Percentiles rank a stretch among this genome's conserved stretches.
phyloP scores from a whole-genome alignment of 2,113 vertebrate genomes.

The Peromyscus californicus region DNA sequence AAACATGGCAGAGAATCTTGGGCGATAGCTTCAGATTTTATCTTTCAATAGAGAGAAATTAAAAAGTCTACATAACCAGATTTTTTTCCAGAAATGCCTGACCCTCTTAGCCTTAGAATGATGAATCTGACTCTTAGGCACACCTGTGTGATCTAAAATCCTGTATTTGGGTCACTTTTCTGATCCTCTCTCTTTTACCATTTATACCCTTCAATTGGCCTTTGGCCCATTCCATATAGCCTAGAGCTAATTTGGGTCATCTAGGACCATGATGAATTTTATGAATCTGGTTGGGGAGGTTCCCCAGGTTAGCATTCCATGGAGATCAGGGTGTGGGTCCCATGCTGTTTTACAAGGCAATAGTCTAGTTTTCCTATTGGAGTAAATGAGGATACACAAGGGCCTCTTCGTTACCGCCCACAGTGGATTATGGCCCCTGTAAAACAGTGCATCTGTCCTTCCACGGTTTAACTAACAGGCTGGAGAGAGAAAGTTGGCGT shows the following conservation, averaged over 20 bases:
- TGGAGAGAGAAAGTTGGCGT: constrained; percentile 54
- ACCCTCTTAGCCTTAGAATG: not conserved
- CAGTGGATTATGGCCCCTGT: constrained; percentile 59
- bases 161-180: not conserved
- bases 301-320: not conserved
- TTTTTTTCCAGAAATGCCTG: not conserved
- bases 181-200: not conserved
- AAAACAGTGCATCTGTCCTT: constrained; percentile 68
- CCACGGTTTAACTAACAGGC: constrained; percentile 63
- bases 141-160: constrained; percentile 1
- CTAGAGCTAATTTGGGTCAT: not conserved
- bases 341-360: constrained; percentile 69
- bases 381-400: constrained; percentile 63
- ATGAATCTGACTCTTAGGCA: not conserved
- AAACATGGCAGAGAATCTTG: not conserved
- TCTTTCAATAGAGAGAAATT: not conserved
- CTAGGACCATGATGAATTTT: not conserved
- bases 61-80: not conserved
- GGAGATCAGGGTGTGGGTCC: not conserved
- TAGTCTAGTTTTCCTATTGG: constrained; percentile 55
- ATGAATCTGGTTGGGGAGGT: constrained; percentile 32
- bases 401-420: constrained; percentile 29
- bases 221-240: not conserved
- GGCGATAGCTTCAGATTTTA: not conserved
- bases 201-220: not conserved